Conservation (phyloP, 2,888 invertebrate genomes). For the Standfussiana lucernea region DNA sequence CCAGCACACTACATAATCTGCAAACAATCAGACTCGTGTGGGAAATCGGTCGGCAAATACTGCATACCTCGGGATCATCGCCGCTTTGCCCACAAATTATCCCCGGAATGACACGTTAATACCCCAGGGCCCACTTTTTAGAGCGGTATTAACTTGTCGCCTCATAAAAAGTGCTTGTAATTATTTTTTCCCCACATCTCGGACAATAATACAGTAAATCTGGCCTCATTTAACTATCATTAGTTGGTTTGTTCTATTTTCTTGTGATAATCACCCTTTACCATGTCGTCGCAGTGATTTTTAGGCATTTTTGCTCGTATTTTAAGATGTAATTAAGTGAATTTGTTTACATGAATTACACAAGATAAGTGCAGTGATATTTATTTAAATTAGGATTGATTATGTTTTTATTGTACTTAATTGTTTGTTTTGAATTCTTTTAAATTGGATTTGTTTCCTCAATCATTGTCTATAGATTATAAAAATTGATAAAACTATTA, state of each 20-base stretch:
- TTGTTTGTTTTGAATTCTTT: slow-evolving; percentile 1
- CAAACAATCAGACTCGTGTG: slow-evolving; percentile 54
- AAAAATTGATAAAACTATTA: background rate
- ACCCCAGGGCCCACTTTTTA: slow-evolving; percentile 57
- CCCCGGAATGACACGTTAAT: slow-evolving; percentile 72
- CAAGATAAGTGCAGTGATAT: slow-evolving; percentile 32
- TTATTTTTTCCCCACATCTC: slow-evolving; percentile 70
- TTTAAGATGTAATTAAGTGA: slow-evolving; percentile 68
- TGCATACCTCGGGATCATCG: slow-evolving; percentile 63
- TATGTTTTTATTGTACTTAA: slow-evolving; percentile 6
- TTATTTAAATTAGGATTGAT: slow-evolving; percentile 36
- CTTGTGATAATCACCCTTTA: slow-evolving; percentile 63
- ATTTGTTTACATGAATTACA: slow-evolving; percentile 47
- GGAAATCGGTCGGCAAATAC: slow-evolving; percentile 48
- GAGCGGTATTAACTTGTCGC: slow-evolving; percentile 65
- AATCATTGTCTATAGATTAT: background rate
- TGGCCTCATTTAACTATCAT: slow-evolving; percentile 81
- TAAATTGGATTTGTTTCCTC: background rate
- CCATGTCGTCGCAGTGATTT: slow-evolving; percentile 66
- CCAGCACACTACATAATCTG: slow-evolving; percentile 46
- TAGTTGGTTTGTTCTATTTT: slow-evolving; percentile 72
- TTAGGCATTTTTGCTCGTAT: slow-evolving; percentile 68
- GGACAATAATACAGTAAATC: slow-evolving; percentile 77
- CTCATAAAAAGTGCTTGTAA: slow-evolving; percentile 67
- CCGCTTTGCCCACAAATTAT: slow-evolving; percentile 66